Conservation (phyloP, 2,797 vertebrate genomes). For the Labeo calbasu region DNA sequence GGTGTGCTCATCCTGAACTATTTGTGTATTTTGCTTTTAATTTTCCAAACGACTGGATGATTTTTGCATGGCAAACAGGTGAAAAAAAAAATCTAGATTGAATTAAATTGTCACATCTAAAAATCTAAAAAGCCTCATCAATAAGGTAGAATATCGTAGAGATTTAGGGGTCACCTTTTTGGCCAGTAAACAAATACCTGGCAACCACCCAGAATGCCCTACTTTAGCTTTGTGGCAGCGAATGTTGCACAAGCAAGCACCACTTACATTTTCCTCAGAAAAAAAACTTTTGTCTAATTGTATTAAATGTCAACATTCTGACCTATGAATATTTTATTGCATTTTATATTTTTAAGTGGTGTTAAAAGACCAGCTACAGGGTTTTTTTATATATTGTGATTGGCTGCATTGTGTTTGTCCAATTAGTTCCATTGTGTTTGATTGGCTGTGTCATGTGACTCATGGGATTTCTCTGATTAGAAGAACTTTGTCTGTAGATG, state of each 20-base stretch:
- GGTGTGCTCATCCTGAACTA: neutral
- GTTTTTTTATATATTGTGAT: neutral
- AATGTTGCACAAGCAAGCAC: neutral
- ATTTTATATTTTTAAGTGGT: neutral
- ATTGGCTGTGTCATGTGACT: neutral
- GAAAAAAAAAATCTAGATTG: neutral
- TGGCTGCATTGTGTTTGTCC: neutral
- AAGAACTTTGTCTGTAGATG: neutral
- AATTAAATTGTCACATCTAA: neutral
- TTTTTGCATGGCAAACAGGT: neutral
- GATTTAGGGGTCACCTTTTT: neutral
- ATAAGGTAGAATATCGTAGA: neutral
- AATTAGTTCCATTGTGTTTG: constrained; percentile 26
- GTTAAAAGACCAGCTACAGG: neutral
- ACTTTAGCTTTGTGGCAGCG: neutral
- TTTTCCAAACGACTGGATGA: neutral
- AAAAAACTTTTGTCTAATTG: neutral
- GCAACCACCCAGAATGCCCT: neutral
- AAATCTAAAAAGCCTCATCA: neutral
- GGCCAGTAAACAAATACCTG: neutral
- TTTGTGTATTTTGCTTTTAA: neutral
- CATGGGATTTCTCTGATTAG: neutral
- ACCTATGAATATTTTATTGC: neutral
- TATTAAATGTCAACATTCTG: neutral
- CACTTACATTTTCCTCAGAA: neutral